Percentiles rank a stretch among this genome's conserved stretches.
Conservation (phyloP, 1,140 invertebrate genomes). For the Musca vetustissima region DNA sequence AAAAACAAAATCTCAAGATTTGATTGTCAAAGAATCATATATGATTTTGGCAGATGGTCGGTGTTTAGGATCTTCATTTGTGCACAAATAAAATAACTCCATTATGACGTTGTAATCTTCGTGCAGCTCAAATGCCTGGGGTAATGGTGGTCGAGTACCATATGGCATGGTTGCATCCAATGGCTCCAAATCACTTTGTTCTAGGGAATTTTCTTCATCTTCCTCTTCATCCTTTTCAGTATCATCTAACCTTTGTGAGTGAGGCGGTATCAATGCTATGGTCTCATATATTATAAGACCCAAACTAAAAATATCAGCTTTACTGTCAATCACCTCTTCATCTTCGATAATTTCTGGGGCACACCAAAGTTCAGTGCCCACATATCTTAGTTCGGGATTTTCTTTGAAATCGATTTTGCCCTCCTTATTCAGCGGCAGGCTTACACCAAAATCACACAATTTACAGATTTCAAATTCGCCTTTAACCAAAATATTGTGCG, state of each 20-base stretch:
- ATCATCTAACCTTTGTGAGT: constrained; percentile 55
- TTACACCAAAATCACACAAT: constrained; percentile 84
- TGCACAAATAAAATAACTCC: constrained; percentile 72
- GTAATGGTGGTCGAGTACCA: constrained; percentile 70
- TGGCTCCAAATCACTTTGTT: constrained; percentile 1
- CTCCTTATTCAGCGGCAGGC: constrained; percentile 68
- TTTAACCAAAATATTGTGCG: constrained; percentile 77
- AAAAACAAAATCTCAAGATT: no score
- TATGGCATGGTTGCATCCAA: constrained; percentile 2
- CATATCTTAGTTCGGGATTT: constrained; percentile 57
- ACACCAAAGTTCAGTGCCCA: constrained; percentile 72
- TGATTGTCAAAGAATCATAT: constrained; percentile 36
- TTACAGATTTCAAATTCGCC: constrained; percentile 75
- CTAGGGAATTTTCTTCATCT: background rate
- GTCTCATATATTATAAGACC: constrained; percentile 82
- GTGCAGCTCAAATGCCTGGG: constrained; percentile 63
- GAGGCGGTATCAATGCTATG: constrained; percentile 70
- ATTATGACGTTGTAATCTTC: constrained; percentile 66
- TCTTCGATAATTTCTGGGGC: constrained; percentile 72
- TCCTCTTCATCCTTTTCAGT: constrained; percentile 36
- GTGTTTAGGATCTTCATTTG: constrained; percentile 62
- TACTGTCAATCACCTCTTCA: constrained; percentile 63
- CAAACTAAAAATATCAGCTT: constrained; percentile 79
- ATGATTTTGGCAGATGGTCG: constrained; percentile 63
- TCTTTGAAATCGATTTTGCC: constrained; percentile 63